Evolutionary conservation across 2,888 invertebrate species (phyloP), one percentile per base, ranked within the genome.

Genomic region (Bombylius major): DNA sequence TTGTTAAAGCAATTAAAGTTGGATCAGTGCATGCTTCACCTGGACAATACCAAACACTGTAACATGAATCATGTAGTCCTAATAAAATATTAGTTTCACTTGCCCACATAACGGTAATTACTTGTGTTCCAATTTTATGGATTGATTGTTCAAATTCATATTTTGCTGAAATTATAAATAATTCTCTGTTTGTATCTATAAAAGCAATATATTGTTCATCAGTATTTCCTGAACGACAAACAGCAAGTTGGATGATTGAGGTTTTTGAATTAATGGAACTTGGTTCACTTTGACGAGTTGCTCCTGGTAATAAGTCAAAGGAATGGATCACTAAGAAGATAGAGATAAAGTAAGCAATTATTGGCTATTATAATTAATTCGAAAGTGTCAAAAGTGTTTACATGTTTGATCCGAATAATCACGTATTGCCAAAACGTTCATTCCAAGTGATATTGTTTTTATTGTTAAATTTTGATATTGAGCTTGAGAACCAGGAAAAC

Each of bases 171-270:
- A 90, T 82, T 23, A 97, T 79, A 69, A 87, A 90, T 14, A 97
- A 76, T 72, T 97, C 96, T 64, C 86, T 81, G 68, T 94, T 94
- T 65, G 82, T 83, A 74, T 99, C 98, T 34, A 97, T 78, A 57
- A 97, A 77, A 1, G 93, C 93, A 49, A 97, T 74, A 65, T 87
- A 87, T 60, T 97, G 82, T 44, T 79, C 81, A 0, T 84, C 70
- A 0, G 84, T 80, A 47, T 50, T 55, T 1, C 93, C 94, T 55
- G 88, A 84, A 68, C 94, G 89, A 69, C 93, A 93, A 48, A 97
- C 76, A 0, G 89, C 84, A 14, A 98, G 76, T 65, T 87, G 85
- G 4, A 83, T 79, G n/a, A 98, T 81, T 34, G 86, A 86, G 68
- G 86, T 82, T 66, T 73, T 72, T 13, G 68, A 67, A 4, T 66